These are phyloP conservation scores for Prostheceraeus crozeri DNA, from an alignment of 2,888 invertebrate genomes.

Conservation along the genomic window DNA sequence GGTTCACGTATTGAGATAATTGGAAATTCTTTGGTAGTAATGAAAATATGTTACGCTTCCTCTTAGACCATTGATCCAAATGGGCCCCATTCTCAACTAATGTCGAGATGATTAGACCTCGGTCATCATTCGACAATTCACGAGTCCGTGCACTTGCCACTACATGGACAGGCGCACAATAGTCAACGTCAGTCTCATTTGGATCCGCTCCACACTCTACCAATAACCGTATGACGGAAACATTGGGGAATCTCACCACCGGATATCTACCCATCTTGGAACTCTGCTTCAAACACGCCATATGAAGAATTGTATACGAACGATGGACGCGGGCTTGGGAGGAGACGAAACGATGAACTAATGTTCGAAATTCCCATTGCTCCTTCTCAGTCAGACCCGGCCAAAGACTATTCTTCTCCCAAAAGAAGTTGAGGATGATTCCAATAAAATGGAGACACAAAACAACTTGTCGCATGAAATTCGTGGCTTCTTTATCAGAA, in stretches of 20 bases:
- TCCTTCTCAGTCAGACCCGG: too few species aligned
- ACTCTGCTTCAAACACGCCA: constrained; percentile 25
- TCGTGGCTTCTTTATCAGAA: constrained; percentile 34
- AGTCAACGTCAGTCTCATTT: constrained; percentile 16
- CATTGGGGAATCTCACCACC: constrained; percentile 31
- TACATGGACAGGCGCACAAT: background rate
- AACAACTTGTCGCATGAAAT: constrained; percentile 7
- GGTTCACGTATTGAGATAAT: background rate
- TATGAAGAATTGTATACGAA: constrained; percentile 84
- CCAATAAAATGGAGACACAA: constrained; percentile 28
- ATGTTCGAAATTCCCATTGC: background rate
- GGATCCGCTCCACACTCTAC: constrained; percentile 22
- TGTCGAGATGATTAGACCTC: background rate
- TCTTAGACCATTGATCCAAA: background rate
- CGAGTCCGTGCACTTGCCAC: background rate
- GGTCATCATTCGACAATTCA: background rate
- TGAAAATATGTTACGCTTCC: background rate
- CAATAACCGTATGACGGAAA: constrained; percentile 7
- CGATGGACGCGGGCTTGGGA: constrained; percentile 59
- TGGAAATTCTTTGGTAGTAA: too few species aligned
- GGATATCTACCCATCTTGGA: constrained; percentile 28
- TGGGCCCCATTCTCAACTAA: constrained; percentile 5
- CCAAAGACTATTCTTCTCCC: too few species aligned
- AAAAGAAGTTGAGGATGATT: constrained; percentile 25
- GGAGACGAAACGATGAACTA: constrained; percentile 37